Evolutionary conservation across 2,797 vertebrate genomes (phyloP).

Genomic region (Neomorphus geoffroyi): DNA sequence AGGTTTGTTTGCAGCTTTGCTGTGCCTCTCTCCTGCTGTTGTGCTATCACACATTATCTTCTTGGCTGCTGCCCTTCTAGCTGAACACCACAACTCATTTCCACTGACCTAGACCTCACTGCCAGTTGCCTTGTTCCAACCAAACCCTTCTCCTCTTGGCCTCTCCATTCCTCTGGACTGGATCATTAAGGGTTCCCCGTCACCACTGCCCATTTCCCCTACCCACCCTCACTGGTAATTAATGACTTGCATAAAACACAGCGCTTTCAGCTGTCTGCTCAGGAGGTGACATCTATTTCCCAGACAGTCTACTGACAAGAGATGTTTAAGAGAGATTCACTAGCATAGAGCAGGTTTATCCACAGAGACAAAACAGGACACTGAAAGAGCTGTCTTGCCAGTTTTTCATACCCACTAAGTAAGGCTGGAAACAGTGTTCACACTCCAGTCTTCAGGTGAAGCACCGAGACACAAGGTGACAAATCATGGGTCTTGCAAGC

Average conservation of each 20-base stretch:
- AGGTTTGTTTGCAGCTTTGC: background rate
- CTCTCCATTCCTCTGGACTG: background rate
- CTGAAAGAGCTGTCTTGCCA: background rate
- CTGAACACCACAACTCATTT: background rate
- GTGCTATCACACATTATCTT: background rate
- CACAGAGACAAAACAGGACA: background rate
- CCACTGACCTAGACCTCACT: background rate
- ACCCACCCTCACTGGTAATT: background rate
- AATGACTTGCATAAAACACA: background rate
- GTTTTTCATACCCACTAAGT: background rate
- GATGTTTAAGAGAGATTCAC: background rate
- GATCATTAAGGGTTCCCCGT: background rate
- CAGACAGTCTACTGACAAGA: background rate
- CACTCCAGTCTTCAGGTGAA: background rate
- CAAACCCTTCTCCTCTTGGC: no score
- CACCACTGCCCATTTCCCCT: no score
- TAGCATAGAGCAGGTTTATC: no score
- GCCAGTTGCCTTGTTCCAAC: no score
- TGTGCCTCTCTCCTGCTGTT: background rate
- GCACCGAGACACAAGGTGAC: background rate
- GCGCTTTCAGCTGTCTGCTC: background rate
- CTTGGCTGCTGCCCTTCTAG: background rate
- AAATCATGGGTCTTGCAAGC: background rate
- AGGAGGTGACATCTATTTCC: background rate
- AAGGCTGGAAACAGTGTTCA: background rate